Evolutionary conservation across 2,888 invertebrate genomes (phyloP).

Genomic region (Leptopilina myrica): DNA sequence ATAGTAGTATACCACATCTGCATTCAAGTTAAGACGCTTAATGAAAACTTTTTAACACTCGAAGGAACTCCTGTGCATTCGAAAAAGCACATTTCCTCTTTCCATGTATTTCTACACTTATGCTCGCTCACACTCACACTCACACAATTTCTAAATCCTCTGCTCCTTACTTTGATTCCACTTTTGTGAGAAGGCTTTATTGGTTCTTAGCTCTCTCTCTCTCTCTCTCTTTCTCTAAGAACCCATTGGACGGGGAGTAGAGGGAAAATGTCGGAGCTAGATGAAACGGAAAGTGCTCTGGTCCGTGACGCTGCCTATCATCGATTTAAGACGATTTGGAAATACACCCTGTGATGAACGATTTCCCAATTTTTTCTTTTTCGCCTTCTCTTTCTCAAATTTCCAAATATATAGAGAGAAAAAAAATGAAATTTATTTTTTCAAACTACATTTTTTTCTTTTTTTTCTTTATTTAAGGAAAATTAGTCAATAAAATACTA

Average conservation of each 20-base stretch:
- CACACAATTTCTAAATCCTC: not conserved
- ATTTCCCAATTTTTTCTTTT: conserved; percentile 4
- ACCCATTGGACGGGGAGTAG: not conserved
- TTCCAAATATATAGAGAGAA: not conserved
- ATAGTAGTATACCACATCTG: not conserved
- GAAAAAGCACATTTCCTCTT: not conserved
- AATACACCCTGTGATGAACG: conserved; percentile 9
- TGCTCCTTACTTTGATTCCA: not conserved
- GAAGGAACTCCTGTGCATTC: not conserved
- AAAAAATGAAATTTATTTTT: no score
- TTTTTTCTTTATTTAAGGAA: no score
- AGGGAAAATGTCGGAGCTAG: not conserved
- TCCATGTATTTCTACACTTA: not conserved
- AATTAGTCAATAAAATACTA: no score
- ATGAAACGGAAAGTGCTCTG: conserved; percentile 2
- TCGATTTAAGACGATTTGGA: conserved; percentile 21
- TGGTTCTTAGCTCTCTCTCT: not conserved
- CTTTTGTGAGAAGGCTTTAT: not conserved
- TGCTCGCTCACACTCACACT: not conserved
- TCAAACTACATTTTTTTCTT: no score
- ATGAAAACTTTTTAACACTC: conserved; percentile 27
- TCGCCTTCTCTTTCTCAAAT: no score
- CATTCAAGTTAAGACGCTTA: conserved; percentile 25
- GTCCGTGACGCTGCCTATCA: conserved; percentile 9
- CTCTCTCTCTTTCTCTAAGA: not conserved